phyloP scores from a whole-genome alignment of 1,140 invertebrate species.

The Plodia interpunctella region DNA sequence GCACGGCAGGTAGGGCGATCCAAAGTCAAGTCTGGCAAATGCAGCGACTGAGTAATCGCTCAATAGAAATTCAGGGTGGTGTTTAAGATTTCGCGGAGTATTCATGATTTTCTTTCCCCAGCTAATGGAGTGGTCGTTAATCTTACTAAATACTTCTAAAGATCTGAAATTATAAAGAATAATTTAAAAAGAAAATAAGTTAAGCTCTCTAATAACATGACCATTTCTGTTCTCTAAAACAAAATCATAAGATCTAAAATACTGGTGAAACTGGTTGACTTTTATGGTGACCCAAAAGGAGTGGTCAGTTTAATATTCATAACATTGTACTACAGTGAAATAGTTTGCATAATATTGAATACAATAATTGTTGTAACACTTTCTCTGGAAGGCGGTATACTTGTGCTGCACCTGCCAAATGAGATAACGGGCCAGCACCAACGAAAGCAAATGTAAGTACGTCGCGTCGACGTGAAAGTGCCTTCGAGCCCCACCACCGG shows the following conservation, averaged over 20 bases:
- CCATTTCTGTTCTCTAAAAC: too few species aligned
- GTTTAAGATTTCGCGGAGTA: not conserved
- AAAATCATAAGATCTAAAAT: not conserved
- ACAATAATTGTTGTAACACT: constrained; percentile 57
- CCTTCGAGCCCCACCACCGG: constrained; percentile 27
- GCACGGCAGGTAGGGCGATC: constrained; percentile 47
- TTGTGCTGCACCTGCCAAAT: constrained; percentile 67
- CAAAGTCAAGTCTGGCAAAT: constrained; percentile 53
- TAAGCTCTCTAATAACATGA: too few species aligned
- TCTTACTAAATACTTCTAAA: not conserved
- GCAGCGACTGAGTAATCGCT: constrained; percentile 39
- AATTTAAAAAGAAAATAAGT: too few species aligned
- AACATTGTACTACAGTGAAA: constrained; percentile 1
- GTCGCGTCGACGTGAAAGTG: constrained; percentile 55
- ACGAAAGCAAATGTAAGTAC: constrained; percentile 70
- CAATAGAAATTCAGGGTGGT: not conserved
- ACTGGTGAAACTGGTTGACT: not conserved
- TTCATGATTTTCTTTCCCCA: not conserved
- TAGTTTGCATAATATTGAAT: constrained; percentile 49
- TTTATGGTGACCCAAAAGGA: not conserved
- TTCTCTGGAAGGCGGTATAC: constrained; percentile 55
- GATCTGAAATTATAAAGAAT: too few species aligned
- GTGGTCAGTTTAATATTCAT: constrained; percentile 2
- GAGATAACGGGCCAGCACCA: constrained; percentile 60
- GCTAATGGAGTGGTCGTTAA: not conserved